Evolutionary conservation across 2,888 invertebrate genomes (phyloP), one percentile per base, ranked within the genome.

Genomic region (Blastobasis adustella): DNA sequence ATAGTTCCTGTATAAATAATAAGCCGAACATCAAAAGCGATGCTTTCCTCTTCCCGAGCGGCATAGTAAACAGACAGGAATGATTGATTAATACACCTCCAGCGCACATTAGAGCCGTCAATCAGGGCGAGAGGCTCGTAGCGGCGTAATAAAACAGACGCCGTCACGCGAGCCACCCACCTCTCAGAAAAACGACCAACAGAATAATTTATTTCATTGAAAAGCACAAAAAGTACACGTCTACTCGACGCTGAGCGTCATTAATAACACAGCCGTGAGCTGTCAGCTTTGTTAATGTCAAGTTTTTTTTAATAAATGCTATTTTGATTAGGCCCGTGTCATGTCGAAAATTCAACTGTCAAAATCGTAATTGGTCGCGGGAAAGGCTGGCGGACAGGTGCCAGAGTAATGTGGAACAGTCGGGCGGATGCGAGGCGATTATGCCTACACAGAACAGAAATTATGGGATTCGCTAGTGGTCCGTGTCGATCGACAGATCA

Each of bases 271-370:
- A 84, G 78, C 84, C 84, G 82, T 82, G 81, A 82, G 84, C 87
- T 85, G 89, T 87, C 88, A 82, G 80, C 79, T 78, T 79, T 76
- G 79, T 79, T 84, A 81, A 85, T 81, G 81, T 81, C 77, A 76
- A 77, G 79, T 78, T 83, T 84, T 83, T 71, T 85, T 80, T 78
- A 77, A 84, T 84, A 86, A 89, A 88, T 81, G 86, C 79, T 89
- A 85, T 89, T 88, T 89, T 89, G 90, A 90, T 90, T 90, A 90
- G 89, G 90, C 90, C 89, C 85, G 84, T 83, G 89, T 89, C 89
- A 87, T 85, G 86, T 88, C 79, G 78, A 81, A 87, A 85, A 87
- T 84, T 89, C 80, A 88, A 82, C 89, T 90, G 90, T 90, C 89
- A 87, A 79, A 85, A 84, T 71, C 79, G 78, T 89, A 89, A 90